Base-by-base conservation (phyloP, 2,113 vertebrate genomes). In the Gorsachius goisagi region DNA sequence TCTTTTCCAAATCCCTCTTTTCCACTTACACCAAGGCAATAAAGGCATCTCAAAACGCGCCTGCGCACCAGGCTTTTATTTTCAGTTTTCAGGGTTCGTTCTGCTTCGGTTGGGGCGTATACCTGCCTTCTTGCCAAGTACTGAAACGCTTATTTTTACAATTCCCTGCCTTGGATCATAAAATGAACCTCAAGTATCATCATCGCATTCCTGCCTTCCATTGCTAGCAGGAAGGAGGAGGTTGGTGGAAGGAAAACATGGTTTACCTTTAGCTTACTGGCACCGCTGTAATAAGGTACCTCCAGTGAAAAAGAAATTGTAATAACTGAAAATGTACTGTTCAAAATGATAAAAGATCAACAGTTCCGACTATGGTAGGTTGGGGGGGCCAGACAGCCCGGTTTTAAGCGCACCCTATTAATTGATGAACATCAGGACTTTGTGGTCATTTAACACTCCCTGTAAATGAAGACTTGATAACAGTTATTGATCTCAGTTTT, bases 401-500 rank as follows among this genome's bases (percentile, higher is more conserved):
- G 45, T 63, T 97, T 97, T 89, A 92, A 96, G 87, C 53, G 13
- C n/a, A 79, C 39, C 63, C 35, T 68, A 58, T 88, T 85, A 86
- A 75, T 49, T 91, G 59, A 86, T 68, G 74, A 94, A 93, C 47
- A 56, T 92, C 68, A 90, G 71, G 89, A 79, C 81, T 94, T 53
- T 32, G 58, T 74, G 94, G 88, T 73, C 93, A 94, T 83, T 96
- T 96, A 90, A 94, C 86, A 63, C 30, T 76, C 58, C 53, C 88
- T 87, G 60, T 94, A 92, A 97, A 90, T 79, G 94, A 92, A 77
- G 95, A 60, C 67, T 90, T 94, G 58, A 86, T 89, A 95, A 95
- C 80, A 90, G 64, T 64, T 95, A 95, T 91, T 92, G 90, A 94
- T 97, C 89, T 92, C 95, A 85, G 53, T 80, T 89, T 96, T 95